These are phyloP conservation scores for Sarcophaga peregrina DNA, from an alignment of 1,140 invertebrate species.

Conservation along the genomic window DNA sequence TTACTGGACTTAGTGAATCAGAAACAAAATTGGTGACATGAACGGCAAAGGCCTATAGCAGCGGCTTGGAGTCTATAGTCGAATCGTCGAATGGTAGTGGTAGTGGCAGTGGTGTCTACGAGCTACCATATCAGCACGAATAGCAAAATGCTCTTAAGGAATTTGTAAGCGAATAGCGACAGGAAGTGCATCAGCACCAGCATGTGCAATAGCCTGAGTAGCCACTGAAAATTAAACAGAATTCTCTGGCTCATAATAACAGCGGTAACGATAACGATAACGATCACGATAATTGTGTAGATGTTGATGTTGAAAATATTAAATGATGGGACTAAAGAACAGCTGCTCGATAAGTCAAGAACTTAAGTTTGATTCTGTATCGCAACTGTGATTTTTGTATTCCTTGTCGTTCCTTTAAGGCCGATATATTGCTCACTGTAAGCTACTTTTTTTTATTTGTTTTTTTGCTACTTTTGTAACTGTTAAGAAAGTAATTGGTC, in stretches of 20 bases:
- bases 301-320: neutral
- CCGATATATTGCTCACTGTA: no score
- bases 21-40: conserved; percentile 50
- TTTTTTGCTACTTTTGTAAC: no score
- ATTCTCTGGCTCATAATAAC: neutral
- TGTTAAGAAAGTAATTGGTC: no score
- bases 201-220: neutral
- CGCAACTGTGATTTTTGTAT: no score
- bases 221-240: neutral
- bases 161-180: conserved; percentile 25
- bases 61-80: conserved; percentile 44
- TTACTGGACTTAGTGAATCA: no score
- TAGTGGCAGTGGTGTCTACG: neutral
- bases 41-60: conserved; percentile 38
- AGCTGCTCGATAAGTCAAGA: no score
- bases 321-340: no score
- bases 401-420: no score
- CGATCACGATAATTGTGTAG: neutral
- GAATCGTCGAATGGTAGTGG: conserved; percentile 32
- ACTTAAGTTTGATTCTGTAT: no score
- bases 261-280: neutral
- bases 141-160: conserved; percentile 37
- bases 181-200: no score
- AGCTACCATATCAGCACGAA: neutral
- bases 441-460: no score